Evolutionary conservation across 2,888 invertebrate genomes (phyloP).

Genomic region (Drosophila pseudotalamancana): DNA sequence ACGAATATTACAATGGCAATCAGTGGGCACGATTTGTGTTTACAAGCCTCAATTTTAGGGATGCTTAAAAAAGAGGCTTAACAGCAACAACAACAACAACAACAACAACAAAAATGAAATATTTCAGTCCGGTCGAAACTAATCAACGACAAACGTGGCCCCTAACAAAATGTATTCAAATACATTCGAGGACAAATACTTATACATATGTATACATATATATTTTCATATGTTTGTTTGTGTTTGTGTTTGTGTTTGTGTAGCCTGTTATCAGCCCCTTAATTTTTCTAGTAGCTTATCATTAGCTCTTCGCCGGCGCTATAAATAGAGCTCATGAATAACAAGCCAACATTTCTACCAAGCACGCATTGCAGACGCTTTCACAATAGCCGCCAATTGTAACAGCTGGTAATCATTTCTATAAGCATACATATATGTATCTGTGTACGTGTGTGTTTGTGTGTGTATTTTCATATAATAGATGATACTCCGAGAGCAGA

Average conservation of each 20-base stretch:
- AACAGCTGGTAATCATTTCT: constrained; percentile 46
- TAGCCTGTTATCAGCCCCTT: constrained; percentile 37
- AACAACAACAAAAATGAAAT: too few relatives aligned
- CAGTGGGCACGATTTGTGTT: not conserved
- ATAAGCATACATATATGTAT: constrained; percentile 9
- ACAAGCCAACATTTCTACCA: constrained; percentile 25
- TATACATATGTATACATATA: not conserved
- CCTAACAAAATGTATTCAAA: not conserved
- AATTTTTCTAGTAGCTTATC: constrained; percentile 42
- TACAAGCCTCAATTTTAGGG: not conserved
- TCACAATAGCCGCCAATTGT: constrained; percentile 18
- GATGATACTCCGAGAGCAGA: not conserved
- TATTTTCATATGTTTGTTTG: not conserved
- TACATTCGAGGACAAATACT: not conserved
- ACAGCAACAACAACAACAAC: not conserved
- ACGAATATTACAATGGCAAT: too few relatives aligned
- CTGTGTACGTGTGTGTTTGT: not conserved
- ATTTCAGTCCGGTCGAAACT: too few relatives aligned
- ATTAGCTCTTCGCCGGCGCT: constrained; percentile 33
- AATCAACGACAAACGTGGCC: not conserved
- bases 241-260: not conserved
- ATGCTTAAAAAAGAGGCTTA: not conserved
- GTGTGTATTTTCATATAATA: not conserved
- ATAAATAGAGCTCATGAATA: constrained; percentile 48
- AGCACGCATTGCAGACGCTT: constrained; percentile 24